These are phyloP conservation scores for Corythoichthys intestinalis DNA, from an alignment of 2,113 vertebrate genomes.

Conservation along the genomic window DNA sequence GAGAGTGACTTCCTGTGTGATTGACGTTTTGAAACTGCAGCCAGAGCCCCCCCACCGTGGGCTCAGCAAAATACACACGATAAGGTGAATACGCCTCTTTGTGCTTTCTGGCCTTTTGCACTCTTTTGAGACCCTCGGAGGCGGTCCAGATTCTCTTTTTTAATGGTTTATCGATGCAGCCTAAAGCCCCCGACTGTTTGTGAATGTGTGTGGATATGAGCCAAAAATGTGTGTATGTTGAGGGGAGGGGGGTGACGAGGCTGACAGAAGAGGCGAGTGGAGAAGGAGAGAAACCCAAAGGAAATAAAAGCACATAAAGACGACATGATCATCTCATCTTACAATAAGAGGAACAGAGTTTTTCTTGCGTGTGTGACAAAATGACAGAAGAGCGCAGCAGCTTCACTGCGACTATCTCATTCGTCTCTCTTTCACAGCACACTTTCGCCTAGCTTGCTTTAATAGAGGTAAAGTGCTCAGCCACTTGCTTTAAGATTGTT, in stretches of 20 bases:
- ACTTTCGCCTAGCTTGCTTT: background rate
- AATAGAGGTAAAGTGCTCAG: background rate
- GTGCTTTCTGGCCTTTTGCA: constrained; percentile 41
- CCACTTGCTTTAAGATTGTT: background rate
- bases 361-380: constrained; percentile 43
- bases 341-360: constrained; percentile 40
- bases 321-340: constrained; percentile 22
- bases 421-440: background rate
- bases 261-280: constrained; percentile 55
- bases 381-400: background rate
- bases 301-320: constrained; percentile 23
- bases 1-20: background rate
- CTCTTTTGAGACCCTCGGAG: constrained; percentile 38
- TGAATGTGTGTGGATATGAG: constrained; percentile 48
- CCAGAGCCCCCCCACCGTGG: background rate
- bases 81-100: constrained; percentile 25
- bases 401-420: background rate
- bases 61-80: background rate
- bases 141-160: constrained; percentile 35
- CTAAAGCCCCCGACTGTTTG: constrained; percentile 43
- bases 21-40: background rate
- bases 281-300: constrained; percentile 18
- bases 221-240: constrained; percentile 34
- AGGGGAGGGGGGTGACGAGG: constrained; percentile 51
- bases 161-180: constrained; percentile 70